phyloP scores from a whole-genome alignment of 2,113 vertebrate species.

The Gorsachius goisagi region DNA sequence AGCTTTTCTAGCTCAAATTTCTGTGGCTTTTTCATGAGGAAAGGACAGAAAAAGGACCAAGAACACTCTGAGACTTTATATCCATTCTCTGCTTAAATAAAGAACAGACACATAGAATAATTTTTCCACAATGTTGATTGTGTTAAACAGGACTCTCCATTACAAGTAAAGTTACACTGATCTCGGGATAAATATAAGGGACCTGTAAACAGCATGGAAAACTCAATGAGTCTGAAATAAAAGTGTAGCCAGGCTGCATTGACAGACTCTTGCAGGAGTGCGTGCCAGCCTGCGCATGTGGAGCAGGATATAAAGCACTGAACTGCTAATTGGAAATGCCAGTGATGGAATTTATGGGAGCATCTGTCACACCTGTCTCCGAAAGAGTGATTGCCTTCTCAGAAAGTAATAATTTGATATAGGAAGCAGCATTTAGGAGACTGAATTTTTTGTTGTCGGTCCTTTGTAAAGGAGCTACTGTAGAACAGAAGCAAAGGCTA shows the following conservation, averaged over 20 bases:
- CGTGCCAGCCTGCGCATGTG: background rate
- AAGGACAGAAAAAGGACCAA: background rate
- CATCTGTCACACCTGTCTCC: background rate
- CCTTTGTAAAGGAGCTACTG: background rate
- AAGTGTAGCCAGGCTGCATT: rapidly evolving
- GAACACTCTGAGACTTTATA: slow-evolving; percentile 3
- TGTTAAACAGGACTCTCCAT: background rate
- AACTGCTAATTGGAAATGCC: background rate
- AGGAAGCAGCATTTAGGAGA: background rate
- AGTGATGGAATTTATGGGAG: background rate
- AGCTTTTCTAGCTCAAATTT: slow-evolving; percentile 44
- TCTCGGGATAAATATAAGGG: background rate
- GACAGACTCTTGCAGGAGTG: background rate
- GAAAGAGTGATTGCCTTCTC: background rate
- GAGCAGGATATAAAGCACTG: background rate
- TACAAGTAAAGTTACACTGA: slow-evolving; percentile 25
- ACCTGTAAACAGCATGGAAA: background rate
- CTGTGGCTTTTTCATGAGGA: slow-evolving; percentile 19
- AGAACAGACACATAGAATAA: background rate
- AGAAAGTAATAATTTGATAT: slow-evolving; percentile 23
- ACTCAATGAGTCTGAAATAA: background rate
- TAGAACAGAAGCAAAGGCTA: background rate
- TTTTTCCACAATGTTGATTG: background rate
- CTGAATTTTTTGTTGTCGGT: background rate
- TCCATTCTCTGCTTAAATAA: background rate